Conservation (phyloP, 2,888 invertebrate genomes). For the Balanococcus diminutus region DNA sequence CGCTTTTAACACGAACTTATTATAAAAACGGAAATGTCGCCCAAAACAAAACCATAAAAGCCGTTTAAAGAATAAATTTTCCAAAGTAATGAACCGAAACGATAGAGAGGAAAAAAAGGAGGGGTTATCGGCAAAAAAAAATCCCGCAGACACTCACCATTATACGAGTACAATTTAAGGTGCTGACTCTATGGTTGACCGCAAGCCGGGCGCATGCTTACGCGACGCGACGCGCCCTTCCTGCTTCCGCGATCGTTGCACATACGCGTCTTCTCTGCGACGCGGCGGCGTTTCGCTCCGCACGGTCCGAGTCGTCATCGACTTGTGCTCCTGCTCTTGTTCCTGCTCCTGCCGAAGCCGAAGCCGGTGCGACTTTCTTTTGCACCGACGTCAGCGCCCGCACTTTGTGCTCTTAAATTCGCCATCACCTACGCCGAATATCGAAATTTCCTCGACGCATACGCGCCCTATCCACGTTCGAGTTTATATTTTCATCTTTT, state of each 20-base stretch:
- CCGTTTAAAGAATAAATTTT: conserved; percentile 49
- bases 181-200: conserved; percentile 50
- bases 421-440: background rate
- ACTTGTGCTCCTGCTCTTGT: background rate
- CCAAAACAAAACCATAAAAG: conserved; percentile 42
- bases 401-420: too few species aligned
- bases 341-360: background rate
- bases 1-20: conserved; percentile 44
- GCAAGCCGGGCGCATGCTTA: conserved; percentile 50
- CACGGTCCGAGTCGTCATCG: background rate
- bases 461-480: background rate
- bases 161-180: conserved; percentile 31
- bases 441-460: background rate
- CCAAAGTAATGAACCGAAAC: conserved; percentile 44
- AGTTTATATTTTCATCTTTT: background rate
- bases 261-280: background rate
- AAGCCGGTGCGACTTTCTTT: background rate
- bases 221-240: conserved; percentile 45
- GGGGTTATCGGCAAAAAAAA: conserved; percentile 23
- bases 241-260: conserved; percentile 41
- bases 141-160: conserved; percentile 29
- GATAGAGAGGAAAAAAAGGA: background rate
- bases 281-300: background rate
- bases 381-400: too few species aligned
- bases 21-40: conserved; percentile 39